Conservation (phyloP, 2,888 invertebrate genomes). For the Anticlea derivata region DNA sequence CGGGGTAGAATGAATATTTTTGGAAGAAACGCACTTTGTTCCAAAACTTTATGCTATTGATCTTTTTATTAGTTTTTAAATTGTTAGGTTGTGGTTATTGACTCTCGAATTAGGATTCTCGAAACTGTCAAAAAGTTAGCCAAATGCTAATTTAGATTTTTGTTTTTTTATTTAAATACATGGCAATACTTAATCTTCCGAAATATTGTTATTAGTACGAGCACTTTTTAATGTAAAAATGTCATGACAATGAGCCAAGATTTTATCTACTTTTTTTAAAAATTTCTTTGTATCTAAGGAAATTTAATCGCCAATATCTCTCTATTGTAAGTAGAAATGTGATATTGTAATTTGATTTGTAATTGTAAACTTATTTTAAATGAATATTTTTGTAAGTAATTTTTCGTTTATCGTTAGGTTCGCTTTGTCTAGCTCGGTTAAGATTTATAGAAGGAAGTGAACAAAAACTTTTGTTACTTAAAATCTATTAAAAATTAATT, state of each 20-base stretch:
- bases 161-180: constrained; percentile 59
- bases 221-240: constrained; percentile 64
- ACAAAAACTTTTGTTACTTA: constrained; percentile 80
- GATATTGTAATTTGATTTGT: constrained; percentile 83
- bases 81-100: constrained; percentile 78
- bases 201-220: constrained; percentile 66
- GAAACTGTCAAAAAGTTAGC: constrained; percentile 71
- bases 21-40: constrained; percentile 63
- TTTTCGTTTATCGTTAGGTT: constrained; percentile 73
- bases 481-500: constrained; percentile 82
- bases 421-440: constrained; percentile 79
- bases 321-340: constrained; percentile 84
- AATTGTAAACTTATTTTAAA: constrained; percentile 79
- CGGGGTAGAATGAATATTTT: constrained; percentile 65
- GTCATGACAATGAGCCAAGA: constrained; percentile 69
- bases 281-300: constrained; percentile 59
- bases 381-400: constrained; percentile 82
- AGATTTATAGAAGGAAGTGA: constrained; percentile 76
- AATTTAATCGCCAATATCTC: constrained; percentile 77
- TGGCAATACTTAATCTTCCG: constrained; percentile 80
- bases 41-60: constrained; percentile 63
- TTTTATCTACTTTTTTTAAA: constrained; percentile 60
- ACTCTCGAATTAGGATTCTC: constrained; percentile 49
- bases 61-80: constrained; percentile 55
- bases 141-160: constrained; percentile 72